Evolutionary conservation across 2,888 invertebrate genomes (phyloP).

Genomic region (Therioaphis trifolii): DNA sequence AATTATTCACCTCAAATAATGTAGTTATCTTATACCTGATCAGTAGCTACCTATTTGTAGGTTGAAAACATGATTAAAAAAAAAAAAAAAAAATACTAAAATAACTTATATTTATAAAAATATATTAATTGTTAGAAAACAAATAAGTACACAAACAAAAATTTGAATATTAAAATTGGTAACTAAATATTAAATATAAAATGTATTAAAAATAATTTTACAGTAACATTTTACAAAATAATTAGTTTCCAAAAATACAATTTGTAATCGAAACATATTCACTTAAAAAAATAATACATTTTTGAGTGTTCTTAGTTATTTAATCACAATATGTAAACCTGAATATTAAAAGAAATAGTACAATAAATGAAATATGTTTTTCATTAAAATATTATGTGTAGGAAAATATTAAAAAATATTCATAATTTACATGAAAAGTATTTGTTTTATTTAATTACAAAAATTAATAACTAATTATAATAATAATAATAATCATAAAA

Average conservation of each 20-base stretch:
- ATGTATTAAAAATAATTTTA: slow-evolving; percentile 25
- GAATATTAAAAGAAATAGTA: slow-evolving; percentile 11
- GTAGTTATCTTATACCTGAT: no score
- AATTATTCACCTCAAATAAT: no score
- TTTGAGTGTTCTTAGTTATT: not conserved
- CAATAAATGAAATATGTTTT: not conserved
- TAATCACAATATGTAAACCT: slow-evolving; percentile 49
- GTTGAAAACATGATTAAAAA: not conserved
- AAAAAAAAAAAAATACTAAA: not conserved
- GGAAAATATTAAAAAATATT: slow-evolving; percentile 32
- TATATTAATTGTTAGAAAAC: slow-evolving; percentile 54
- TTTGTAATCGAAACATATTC: no score
- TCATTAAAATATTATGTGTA: not conserved
- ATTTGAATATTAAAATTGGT: slow-evolving; percentile 27
- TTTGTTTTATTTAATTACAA: slow-evolving; percentile 1
- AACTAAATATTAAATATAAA: slow-evolving; percentile 47
- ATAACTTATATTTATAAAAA: slow-evolving; percentile 37
- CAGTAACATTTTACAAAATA: slow-evolving; percentile 19
- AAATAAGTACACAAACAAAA: slow-evolving; percentile 23
- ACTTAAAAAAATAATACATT: no score
- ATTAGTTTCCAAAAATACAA: slow-evolving; percentile 14
- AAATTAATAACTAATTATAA: slow-evolving; percentile 10
- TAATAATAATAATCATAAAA: slow-evolving; percentile 9
- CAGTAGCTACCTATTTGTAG: no score
- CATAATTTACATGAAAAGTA: not conserved